Conservation (phyloP, 1,140 invertebrate species). For the Drosophila melanica region DNA sequence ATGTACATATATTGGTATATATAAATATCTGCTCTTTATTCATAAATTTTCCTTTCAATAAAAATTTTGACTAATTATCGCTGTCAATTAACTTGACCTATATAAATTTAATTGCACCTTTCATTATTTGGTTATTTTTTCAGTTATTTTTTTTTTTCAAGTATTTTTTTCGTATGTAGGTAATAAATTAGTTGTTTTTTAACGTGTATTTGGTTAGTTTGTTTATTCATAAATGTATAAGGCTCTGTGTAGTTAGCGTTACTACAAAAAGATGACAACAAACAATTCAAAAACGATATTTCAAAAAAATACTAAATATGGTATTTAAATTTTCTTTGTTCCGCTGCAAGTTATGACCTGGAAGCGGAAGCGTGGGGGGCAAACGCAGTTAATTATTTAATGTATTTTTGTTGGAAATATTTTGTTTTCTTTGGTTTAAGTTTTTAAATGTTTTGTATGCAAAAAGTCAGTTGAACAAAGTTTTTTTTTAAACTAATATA, state of each 20-base stretch:
- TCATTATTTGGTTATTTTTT: constrained; percentile 23
- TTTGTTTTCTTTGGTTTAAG: not conserved
- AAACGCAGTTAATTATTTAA: constrained; percentile 20
- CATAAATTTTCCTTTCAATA: constrained; percentile 31
- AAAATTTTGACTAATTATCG: constrained; percentile 68
- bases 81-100: constrained; percentile 50
- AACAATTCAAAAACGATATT: constrained; percentile 1
- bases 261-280: constrained; percentile 25
- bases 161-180: constrained; percentile 49
- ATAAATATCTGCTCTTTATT: constrained; percentile 35
- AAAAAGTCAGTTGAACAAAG: constrained; percentile 37
- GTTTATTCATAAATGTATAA: constrained; percentile 63
- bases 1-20: constrained; percentile 44
- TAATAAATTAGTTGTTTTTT: constrained; percentile 42
- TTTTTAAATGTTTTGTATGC: constrained; percentile 7
- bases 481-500: constrained; percentile 32
- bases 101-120: constrained; percentile 76
- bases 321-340: constrained; percentile 12
- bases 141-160: constrained; percentile 26
- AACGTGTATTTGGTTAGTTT: constrained; percentile 45
- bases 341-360: constrained; percentile 22
- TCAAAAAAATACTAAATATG: constrained; percentile 32
- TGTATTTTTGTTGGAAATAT: not conserved
- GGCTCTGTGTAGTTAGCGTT: constrained; percentile 64
- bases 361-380: constrained; percentile 23